These are phyloP conservation scores for Erythrocercus mccallii DNA, from an alignment of 2,113 vertebrate genomes.

Conservation along the genomic window DNA sequence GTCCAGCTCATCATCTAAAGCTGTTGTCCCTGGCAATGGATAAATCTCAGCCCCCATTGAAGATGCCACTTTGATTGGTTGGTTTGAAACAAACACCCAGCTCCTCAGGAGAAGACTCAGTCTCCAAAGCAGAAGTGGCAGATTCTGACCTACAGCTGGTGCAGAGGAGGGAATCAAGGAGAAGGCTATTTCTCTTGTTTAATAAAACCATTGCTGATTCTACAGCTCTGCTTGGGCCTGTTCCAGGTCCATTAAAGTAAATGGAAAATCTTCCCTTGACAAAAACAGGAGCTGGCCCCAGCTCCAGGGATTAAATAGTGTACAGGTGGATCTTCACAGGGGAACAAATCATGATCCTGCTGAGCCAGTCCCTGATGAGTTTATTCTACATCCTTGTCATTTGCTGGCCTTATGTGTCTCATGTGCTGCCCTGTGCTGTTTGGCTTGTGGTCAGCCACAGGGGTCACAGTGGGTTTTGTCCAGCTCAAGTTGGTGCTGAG, in stretches of 20 bases:
- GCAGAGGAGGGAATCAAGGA: not conserved
- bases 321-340: not conserved
- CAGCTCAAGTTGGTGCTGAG: not conserved
- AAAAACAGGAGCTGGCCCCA: not conserved
- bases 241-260: not conserved
- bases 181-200: not conserved
- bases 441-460: not conserved
- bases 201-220: not conserved
- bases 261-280: slow-evolving; percentile 22
- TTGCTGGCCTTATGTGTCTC: not conserved
- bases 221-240: not conserved
- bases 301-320: not conserved
- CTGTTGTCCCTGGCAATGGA: not conserved
- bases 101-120: fast-evolving
- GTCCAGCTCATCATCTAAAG: not conserved
- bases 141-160: not conserved
- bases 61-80: not conserved
- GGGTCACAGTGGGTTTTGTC: not conserved
- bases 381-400: not conserved
- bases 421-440: not conserved
- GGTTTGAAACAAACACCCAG: not conserved
- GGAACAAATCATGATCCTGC: not conserved
- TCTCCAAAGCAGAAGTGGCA: not conserved
- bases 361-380: not conserved
- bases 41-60: not conserved